Evolutionary conservation across 2,113 vertebrate species (phyloP).

Genomic region (Haliaeetus leucogaster): DNA sequence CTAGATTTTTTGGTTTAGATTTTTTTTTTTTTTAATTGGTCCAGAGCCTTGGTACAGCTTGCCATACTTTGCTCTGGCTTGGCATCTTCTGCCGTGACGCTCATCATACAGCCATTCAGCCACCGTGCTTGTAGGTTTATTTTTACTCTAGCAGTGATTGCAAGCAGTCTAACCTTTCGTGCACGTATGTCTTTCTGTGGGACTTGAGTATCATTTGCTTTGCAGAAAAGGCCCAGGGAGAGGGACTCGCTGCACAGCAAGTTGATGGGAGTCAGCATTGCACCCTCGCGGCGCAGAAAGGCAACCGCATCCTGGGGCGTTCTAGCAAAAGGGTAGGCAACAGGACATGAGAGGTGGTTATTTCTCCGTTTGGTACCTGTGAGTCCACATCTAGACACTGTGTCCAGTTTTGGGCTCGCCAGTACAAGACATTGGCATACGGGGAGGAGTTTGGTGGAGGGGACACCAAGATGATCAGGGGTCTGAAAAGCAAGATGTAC

Average conservation of each 20-base stretch:
- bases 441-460: neutral
- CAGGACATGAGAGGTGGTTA: neutral
- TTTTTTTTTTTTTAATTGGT: neutral
- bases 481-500: neutral
- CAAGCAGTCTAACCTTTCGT: neutral
- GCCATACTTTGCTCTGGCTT: neutral
- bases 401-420: neutral
- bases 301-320: neutral
- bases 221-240: neutral
- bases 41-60: neutral
- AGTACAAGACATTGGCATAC: neutral
- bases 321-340: neutral
- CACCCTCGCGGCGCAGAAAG: neutral
- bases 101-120: neutral
- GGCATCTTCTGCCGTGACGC: neutral
- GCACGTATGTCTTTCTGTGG: rapidly evolving
- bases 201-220: neutral
- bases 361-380: neutral
- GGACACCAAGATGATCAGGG: neutral
- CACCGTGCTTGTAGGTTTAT: neutral
- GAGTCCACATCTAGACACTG: neutral
- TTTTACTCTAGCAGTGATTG: neutral
- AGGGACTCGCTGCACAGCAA: neutral
- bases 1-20: neutral
- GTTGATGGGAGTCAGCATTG: neutral